Conservation (phyloP, 1,140 invertebrate species). For the Pseudachorutes palmiensis region DNA sequence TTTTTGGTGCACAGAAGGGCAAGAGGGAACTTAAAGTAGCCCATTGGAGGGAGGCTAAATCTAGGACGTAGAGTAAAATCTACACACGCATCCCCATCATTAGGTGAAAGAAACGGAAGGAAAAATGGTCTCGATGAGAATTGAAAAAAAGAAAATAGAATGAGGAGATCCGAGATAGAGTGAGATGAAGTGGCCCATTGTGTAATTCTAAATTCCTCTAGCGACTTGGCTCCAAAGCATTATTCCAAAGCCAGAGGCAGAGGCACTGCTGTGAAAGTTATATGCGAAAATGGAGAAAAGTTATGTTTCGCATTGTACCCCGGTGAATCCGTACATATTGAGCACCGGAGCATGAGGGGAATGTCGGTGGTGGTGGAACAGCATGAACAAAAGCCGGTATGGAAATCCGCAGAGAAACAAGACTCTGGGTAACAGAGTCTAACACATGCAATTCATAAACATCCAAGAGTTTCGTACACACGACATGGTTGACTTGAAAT, state of each 20-base stretch:
- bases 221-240: not conserved
- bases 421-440: too few relatives aligned
- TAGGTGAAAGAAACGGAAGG: not conserved
- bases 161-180: not conserved
- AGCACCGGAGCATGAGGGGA: too few relatives aligned
- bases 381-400: too few relatives aligned
- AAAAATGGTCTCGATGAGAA: not conserved
- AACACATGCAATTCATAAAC: too few relatives aligned
- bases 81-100: not conserved
- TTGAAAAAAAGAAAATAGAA: conserved; percentile 1
- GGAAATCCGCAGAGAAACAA: too few relatives aligned
- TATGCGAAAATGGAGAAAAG: too few relatives aligned
- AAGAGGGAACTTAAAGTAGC: not conserved
- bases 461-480: too few relatives aligned
- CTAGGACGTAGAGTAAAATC: not conserved
- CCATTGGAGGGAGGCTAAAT: not conserved
- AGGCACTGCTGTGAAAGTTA: not conserved
- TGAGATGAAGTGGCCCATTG: not conserved
- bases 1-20: not conserved
- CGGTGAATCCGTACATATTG: too few relatives aligned
- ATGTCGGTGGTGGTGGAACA: too few relatives aligned
- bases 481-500: too few relatives aligned
- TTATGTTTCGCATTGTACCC: too few relatives aligned
- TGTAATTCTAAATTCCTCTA: not conserved
- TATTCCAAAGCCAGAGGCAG: not conserved